Percentiles rank a stretch among this genome's conserved stretches.
Conservation (phyloP, 2,113 vertebrate species). For the Dipodomys ordii region DNA sequence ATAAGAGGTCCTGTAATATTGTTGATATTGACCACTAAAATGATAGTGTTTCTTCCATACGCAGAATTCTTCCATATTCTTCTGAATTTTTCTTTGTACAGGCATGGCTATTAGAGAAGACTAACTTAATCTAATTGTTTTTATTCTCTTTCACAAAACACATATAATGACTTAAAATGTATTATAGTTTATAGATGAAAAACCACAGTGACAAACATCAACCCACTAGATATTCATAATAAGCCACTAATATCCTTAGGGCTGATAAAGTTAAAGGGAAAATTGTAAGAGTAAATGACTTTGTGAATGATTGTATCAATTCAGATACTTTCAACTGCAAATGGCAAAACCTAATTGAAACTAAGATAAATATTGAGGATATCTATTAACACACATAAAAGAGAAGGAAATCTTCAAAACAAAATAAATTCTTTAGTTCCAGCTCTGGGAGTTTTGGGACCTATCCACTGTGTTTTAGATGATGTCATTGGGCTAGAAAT, state of each 20-base stretch:
- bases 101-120: not conserved
- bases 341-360: constrained; percentile 5
- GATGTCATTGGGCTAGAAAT: not conserved
- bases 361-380: not conserved
- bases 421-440: not conserved
- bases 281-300: constrained; percentile 42
- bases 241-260: constrained; percentile 42
- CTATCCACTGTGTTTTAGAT: not conserved
- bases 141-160: constrained; percentile 8
- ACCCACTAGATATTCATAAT: constrained; percentile 58
- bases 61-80: not conserved
- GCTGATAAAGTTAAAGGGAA: constrained; percentile 32
- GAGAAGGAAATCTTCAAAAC: not conserved
- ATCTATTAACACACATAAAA: not conserved
- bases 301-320: not conserved
- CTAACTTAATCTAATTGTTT: constrained; percentile 6
- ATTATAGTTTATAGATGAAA: constrained; percentile 3
- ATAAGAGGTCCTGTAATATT: not conserved
- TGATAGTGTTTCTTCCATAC: not conserved
- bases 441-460: not conserved
- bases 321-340: constrained; percentile 10
- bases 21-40: not conserved
- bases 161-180: constrained; percentile 51
- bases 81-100: constrained; percentile 21
- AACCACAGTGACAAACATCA: constrained; percentile 4